Percentiles rank a stretch among this genome's conserved stretches.
These are phyloP conservation scores for Dicycla oo DNA, from an alignment of 2,888 invertebrate genomes.

Conservation along the genomic window DNA sequence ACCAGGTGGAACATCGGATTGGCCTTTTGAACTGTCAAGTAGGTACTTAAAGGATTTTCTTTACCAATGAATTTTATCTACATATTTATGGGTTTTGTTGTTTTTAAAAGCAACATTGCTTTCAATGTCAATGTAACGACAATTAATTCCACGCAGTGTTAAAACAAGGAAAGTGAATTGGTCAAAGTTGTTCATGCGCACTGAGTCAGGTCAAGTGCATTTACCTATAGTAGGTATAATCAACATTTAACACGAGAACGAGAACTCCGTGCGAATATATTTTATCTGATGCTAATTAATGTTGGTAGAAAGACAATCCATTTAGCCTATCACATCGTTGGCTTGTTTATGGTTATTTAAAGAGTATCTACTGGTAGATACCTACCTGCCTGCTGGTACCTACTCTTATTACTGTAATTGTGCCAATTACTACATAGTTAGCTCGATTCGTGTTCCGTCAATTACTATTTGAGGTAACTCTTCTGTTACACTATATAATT, in stretches of 20 bases:
- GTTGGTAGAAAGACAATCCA: constrained; percentile 15
- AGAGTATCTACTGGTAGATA: not conserved
- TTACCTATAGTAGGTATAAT: constrained; percentile 21
- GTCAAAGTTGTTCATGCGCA: constrained; percentile 23
- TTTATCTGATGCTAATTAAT: constrained; percentile 2
- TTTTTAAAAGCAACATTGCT: constrained; percentile 25
- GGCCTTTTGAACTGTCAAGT: not conserved
- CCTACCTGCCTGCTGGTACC: not conserved
- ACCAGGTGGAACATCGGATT: not conserved
- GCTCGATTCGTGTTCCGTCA: not conserved
- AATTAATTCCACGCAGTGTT: constrained; percentile 23
- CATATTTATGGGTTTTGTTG: not conserved
- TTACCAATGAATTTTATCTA: not conserved
- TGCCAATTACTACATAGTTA: constrained; percentile 2
- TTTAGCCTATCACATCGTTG: constrained; percentile 3
- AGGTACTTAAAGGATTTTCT: not conserved
- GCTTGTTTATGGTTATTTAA: constrained; percentile 15
- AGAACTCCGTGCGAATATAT: not conserved
- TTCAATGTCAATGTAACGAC: constrained; percentile 32
- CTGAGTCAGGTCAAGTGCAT: constrained; percentile 49
- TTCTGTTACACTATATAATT: not conserved
- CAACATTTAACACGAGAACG: not conserved
- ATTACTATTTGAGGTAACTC: constrained; percentile 7
- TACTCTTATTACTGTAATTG: not conserved
- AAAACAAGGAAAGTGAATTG: constrained; percentile 37